Evolutionary conservation across 2,797 vertebrate genomes (phyloP).

Genomic region (Mionectes olivaceus): DNA sequence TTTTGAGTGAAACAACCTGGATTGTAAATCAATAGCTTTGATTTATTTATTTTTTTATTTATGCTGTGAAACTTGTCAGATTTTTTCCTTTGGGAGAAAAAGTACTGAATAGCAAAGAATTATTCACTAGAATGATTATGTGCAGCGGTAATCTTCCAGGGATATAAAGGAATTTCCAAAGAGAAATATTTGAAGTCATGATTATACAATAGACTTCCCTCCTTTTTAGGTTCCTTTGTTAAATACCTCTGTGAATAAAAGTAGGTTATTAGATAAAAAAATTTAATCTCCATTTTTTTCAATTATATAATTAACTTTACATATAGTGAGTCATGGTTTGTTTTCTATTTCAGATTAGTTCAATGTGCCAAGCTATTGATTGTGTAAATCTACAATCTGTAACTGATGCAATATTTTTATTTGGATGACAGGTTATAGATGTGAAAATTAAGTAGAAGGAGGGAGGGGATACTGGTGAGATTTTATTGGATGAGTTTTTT

Average conservation of each 20-base stretch:
- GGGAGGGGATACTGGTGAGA: neutral
- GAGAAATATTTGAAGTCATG: neutral
- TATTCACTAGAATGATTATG: neutral
- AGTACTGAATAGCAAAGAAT: neutral
- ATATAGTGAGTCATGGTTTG: neutral
- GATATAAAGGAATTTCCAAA: neutral
- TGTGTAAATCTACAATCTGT: neutral
- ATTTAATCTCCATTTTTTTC: neutral
- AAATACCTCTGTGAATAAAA: neutral
- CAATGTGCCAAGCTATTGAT: neutral
- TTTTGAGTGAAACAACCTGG: neutral
- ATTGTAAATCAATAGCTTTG: neutral
- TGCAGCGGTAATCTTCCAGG: neutral
- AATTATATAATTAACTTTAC: neutral
- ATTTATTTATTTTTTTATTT: neutral
- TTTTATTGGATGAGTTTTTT: neutral
- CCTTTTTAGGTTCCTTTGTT: neutral
- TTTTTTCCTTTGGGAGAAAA: neutral
- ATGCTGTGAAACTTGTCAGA: neutral
- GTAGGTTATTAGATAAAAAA: neutral
- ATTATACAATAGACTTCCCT: neutral
- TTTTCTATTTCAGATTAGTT: neutral
- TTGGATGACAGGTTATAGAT: neutral
- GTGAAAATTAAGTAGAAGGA: neutral
- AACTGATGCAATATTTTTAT: neutral